Percentiles rank a stretch among this genome's conserved stretches.
These are phyloP conservation scores for Agonopterix subpropinquella DNA, from an alignment of 2,888 invertebrate genomes.

Conservation along the genomic window DNA sequence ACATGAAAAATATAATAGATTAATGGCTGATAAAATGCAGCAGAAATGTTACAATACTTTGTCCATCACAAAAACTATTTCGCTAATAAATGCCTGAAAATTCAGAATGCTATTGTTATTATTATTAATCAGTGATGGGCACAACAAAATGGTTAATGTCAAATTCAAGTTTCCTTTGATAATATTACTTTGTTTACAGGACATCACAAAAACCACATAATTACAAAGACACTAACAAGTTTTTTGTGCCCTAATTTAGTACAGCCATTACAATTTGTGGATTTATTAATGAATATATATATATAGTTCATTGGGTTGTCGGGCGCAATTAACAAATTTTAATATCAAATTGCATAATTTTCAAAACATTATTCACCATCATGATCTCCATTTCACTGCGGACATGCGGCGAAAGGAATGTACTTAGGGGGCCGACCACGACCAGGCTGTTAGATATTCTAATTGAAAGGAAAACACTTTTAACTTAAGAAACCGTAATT, in stretches of 20 bases:
- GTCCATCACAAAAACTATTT: slow-evolving; percentile 72
- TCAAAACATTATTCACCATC: slow-evolving; percentile 63
- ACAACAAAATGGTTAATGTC: slow-evolving; percentile 74
- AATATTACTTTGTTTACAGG: slow-evolving; percentile 48
- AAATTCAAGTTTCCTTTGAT: slow-evolving; percentile 56
- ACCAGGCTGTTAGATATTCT: slow-evolving; percentile 56
- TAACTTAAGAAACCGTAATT: slow-evolving; percentile 78
- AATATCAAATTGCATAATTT: slow-evolving; percentile 53
- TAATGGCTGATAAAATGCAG: slow-evolving; percentile 76
- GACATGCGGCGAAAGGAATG: slow-evolving; percentile 73
- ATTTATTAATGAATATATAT: slow-evolving; percentile 43
- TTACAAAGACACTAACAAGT: slow-evolving; percentile 64
- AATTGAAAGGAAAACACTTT: slow-evolving; percentile 74
- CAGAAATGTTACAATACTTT: slow-evolving; percentile 74
- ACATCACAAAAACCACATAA: slow-evolving; percentile 60
- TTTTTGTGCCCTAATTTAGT: slow-evolving; percentile 69
- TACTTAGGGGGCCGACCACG: slow-evolving; percentile 71
- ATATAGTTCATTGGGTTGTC: slow-evolving; percentile 47
- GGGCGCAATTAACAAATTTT: slow-evolving; percentile 59
- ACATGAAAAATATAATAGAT: slow-evolving; percentile 77
- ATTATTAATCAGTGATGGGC: slow-evolving; percentile 51
- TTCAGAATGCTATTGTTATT: slow-evolving; percentile 60
- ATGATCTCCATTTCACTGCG: slow-evolving; percentile 70
- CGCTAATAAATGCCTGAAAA: slow-evolving; percentile 74
- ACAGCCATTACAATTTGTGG: slow-evolving; percentile 66